Conservation (phyloP, 1,140 invertebrate genomes). For the Caenorhabditis brenneri region DNA sequence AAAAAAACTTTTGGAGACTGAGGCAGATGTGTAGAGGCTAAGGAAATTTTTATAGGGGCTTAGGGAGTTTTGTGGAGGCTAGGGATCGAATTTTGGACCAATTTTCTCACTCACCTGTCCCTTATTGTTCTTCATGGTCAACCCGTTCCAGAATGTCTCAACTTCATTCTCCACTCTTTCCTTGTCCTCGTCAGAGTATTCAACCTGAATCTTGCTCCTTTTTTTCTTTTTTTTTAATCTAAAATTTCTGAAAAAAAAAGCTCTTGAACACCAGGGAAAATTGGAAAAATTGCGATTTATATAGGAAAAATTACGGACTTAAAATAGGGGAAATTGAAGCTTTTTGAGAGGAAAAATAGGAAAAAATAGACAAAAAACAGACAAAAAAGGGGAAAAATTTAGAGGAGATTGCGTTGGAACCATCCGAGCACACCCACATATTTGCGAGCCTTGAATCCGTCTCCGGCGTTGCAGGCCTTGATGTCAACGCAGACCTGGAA, state of each 20-base stretch:
- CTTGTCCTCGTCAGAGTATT: background rate
- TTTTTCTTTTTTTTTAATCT: background rate
- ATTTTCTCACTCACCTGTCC: background rate
- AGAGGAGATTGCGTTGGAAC: slow-evolving; percentile 29
- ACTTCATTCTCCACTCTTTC: slow-evolving; percentile 4
- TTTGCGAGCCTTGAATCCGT: slow-evolving; percentile 30
- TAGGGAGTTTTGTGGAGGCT: too few relatives aligned
- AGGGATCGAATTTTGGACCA: background rate
- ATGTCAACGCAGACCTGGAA: slow-evolving; percentile 66
- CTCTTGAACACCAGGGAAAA: background rate
- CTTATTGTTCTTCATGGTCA: slow-evolving; percentile 17
- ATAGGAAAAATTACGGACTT: background rate
- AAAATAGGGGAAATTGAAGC: background rate
- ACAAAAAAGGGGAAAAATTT: background rate
- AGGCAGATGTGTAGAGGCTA: too few relatives aligned
- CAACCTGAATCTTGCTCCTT: background rate
- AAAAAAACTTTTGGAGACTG: too few relatives aligned
- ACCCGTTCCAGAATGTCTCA: slow-evolving; percentile 19
- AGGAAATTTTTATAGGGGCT: too few relatives aligned
- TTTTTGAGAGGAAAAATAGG: background rate
- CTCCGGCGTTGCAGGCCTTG: slow-evolving; percentile 56
- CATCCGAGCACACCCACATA: slow-evolving; percentile 50
- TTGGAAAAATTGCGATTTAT: background rate
- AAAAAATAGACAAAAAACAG: slow-evolving; percentile 13
- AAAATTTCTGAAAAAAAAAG: background rate